Base-by-base conservation (phyloP, 2,113 vertebrate species). In the Danionella cerebrum region DNA sequence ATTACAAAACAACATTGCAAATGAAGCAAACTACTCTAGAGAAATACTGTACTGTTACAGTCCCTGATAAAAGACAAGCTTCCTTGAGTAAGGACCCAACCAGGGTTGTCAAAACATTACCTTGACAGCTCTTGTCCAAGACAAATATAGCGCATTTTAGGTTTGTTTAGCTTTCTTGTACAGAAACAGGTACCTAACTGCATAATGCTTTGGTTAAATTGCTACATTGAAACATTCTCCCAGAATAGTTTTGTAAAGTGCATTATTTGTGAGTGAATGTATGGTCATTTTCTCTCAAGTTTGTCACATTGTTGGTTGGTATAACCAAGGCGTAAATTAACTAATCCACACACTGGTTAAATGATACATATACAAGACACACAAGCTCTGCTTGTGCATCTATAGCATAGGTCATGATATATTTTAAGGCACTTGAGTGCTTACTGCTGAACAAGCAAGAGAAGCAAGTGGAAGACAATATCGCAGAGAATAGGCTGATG, bases 131-230 rank as follows among this genome's bases (percentile, higher is more conserved):
- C 54, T 62, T 63, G 65, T 41, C 33, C 45, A 50, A 50, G 29
- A 67, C 25, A 54, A 60, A 74, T 66, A 54, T 29, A 38, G 27
- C 2, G 12, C n/a, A n/a, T 38, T 65, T 33, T 53, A 53, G 38
- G 36, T 70, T 65, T 70, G 67, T 71, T 22, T 52, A 31, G 29
- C 29, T 25, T 58, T 58, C 19, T 60, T 52, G 22, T 35, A 39
- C 21, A 69, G n/a, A 54, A 66, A 57, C 25, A 51, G 72, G 69
- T 68, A 80, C 71, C 79, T 54, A 74, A 75, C 80, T 77, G 72
- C 71, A 71, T 79, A 78, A 87, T 86, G 88, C 83, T 88, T 88
- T 89, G 86, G 85, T 85, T 84, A 84, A 63, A 83, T 84, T 88
- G 88, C 88, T 90, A 89, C 86, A 73, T 80, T 77, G 83, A 84